phyloP scores from a whole-genome alignment of 2,797 vertebrate genomes.

The Craterocephalus amniculus region DNA sequence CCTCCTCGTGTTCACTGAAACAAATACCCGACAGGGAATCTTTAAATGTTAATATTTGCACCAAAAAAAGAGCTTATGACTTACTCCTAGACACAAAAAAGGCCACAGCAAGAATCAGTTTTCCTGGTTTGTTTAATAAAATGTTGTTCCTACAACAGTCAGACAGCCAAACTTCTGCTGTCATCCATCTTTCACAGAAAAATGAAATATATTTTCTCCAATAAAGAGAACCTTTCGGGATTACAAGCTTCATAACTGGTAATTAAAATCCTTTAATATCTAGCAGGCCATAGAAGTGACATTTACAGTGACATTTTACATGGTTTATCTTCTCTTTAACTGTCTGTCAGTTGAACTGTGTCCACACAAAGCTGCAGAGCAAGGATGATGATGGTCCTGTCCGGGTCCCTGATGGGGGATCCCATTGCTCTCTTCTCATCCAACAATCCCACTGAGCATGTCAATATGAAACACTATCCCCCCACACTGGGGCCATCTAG shows the following conservation, averaged over 20 bases:
- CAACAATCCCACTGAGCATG: constrained; percentile 83
- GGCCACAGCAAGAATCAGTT: neutral
- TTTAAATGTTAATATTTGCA: constrained; percentile 58
- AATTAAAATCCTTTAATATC: constrained; percentile 52
- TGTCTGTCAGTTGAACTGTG: constrained; percentile 50
- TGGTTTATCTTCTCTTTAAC: constrained; percentile 54
- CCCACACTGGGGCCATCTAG: constrained; percentile 41
- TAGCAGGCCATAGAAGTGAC: constrained; percentile 41
- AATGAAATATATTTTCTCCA: constrained; percentile 19
- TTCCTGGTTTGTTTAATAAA: neutral
- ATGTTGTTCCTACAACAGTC: constrained; percentile 19
- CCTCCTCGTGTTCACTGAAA: constrained; percentile 57
- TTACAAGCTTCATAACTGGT: constrained; percentile 41
- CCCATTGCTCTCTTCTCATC: constrained; percentile 78
- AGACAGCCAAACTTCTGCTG: constrained; percentile 27
- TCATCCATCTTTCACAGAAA: constrained; percentile 16
- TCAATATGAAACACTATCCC: constrained; percentile 79
- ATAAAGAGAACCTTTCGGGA: constrained; percentile 30
- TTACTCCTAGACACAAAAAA: constrained; percentile 47
- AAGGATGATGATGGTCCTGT: constrained; percentile 61
- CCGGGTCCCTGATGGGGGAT: constrained; percentile 77
- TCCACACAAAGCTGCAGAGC: constrained; percentile 42
- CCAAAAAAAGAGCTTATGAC: constrained; percentile 20
- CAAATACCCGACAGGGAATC: constrained; percentile 59
- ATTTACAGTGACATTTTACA: constrained; percentile 59